phyloP scores from a whole-genome alignment of 2,888 invertebrate genomes.

The Drosophila flavopinicola region DNA sequence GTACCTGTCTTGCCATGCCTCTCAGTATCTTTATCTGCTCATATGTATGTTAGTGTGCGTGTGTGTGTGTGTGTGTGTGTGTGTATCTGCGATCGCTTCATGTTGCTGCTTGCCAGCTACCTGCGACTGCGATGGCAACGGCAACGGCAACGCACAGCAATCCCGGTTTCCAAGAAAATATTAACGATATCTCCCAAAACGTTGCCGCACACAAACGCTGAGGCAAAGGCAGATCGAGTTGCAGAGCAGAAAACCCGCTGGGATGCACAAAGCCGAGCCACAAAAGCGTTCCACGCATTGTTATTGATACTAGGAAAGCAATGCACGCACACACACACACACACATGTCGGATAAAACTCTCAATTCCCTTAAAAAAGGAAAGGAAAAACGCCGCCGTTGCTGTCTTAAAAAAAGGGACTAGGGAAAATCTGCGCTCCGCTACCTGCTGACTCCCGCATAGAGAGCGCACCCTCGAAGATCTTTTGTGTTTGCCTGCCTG shows the following conservation, averaged over 20 bases:
- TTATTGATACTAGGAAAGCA: constrained; percentile 79
- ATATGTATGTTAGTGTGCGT: constrained; percentile 20
- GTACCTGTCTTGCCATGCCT: constrained; percentile 71
- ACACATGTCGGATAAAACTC: constrained; percentile 37
- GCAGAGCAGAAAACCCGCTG: constrained; percentile 59
- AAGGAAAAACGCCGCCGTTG: constrained; percentile 64
- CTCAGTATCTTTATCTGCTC: constrained; percentile 44
- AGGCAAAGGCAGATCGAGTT: constrained; percentile 34
- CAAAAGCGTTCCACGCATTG: constrained; percentile 74
- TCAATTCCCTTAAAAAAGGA: constrained; percentile 63
- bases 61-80: constrained; percentile 40
- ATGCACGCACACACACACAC: constrained; percentile 41
- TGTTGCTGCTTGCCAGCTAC: constrained; percentile 56
- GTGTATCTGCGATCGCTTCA: constrained; percentile 44
- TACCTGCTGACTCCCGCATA: constrained; percentile 54
- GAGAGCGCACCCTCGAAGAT: constrained; percentile 40
- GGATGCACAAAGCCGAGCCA: constrained; percentile 71
- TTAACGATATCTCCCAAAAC: constrained; percentile 79
- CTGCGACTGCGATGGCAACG: constrained; percentile 45
- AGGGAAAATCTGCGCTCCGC: constrained; percentile 55
- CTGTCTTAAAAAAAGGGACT: constrained; percentile 31
- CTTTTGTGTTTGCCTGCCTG: constrained; percentile 4
- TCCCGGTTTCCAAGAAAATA: constrained; percentile 81
- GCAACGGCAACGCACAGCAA: constrained; percentile 55
- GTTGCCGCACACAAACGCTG: constrained; percentile 66